Base-by-base conservation (phyloP, 2,888 invertebrate genomes). In the Macaria notata region DNA sequence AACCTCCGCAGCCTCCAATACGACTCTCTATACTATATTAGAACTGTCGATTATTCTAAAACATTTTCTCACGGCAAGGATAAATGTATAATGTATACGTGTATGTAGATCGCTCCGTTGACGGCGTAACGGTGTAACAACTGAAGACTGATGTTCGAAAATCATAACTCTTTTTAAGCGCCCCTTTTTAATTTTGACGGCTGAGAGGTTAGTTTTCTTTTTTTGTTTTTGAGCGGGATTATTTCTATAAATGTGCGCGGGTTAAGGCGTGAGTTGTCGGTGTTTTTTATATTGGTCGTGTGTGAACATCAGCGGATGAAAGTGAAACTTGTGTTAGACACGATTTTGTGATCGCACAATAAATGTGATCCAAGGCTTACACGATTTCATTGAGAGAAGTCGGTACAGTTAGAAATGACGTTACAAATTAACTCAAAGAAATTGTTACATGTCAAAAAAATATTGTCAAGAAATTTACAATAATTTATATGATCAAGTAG, bases 41-140 rank as follows among this genome's bases (percentile, higher is more conserved):
- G 78, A 82, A 77, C 76, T 77, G 78, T 78, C 79, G 78, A 80
- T 76, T 74, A 74, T 78, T 76, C 73, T 72, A 79, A 76, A 73
- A 80, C 74, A 81, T 84, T 83, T 88, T 88, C 88, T 86, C 87
- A 88, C 86, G 86, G 82, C 82, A 85, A 86, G 82, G 83, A 83
- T 74, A 19, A 19, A 19, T 19, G 19, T 19, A 19, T 19, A 19
- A 19, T 19, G 19, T 19, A 19, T 77, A 75, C 70, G 70, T 71
- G 79, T 82, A 78, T 79, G 77, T 79, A 76, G 76, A 80, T 73
- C 72, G 70, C 61, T 71, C 67, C 76, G 75, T 73, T 73, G 73
- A 76, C 74, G 74, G 75, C 62, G 66, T 81, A 83, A 79, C 83
- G 83, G 81, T 75, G 67, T 63, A 61, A 61, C 69, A 71, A 77